A percentile compares a stretch with the other conserved stretches of the same genome.
Conservation (phyloP, 2,113 vertebrate genomes). For the Cygnus buccinator region DNA sequence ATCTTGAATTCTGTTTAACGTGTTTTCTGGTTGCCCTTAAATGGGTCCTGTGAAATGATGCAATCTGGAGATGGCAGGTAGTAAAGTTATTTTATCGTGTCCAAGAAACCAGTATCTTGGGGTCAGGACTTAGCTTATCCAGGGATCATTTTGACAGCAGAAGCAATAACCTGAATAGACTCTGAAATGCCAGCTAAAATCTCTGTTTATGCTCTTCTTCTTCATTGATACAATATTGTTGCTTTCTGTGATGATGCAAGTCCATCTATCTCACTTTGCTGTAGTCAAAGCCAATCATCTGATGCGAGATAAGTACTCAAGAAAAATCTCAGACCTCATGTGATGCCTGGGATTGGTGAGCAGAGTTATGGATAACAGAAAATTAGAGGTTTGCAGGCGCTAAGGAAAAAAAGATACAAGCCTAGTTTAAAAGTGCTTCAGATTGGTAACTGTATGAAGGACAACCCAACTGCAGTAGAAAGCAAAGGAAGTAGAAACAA, state of each 20-base stretch:
- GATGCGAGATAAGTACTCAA: neutral
- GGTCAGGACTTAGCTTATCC: neutral
- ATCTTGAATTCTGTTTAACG: neutral
- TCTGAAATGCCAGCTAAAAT: neutral
- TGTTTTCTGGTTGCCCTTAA: neutral
- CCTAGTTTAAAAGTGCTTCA: neutral
- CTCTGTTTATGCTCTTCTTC: neutral
- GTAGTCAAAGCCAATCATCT: neutral
- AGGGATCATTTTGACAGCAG: neutral
- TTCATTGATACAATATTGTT: neutral
- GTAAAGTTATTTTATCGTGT: neutral
- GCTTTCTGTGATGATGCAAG: neutral
- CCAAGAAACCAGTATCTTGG: neutral
- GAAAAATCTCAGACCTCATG: neutral
- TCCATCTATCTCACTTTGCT: neutral
- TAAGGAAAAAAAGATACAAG: neutral
- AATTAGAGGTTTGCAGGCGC: rapidly evolving
- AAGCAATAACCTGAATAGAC: neutral
- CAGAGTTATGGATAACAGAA: neutral
- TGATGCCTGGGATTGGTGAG: neutral
- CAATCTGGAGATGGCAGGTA: neutral
- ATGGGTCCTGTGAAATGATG: neutral
- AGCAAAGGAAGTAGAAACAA: neutral
- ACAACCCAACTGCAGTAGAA: neutral
- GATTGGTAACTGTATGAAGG: neutral